Percentiles rank a stretch among this genome's conserved stretches.
phyloP scores from a whole-genome alignment of 2,797 vertebrate genomes.

The Orestias chungarensis region DNA sequence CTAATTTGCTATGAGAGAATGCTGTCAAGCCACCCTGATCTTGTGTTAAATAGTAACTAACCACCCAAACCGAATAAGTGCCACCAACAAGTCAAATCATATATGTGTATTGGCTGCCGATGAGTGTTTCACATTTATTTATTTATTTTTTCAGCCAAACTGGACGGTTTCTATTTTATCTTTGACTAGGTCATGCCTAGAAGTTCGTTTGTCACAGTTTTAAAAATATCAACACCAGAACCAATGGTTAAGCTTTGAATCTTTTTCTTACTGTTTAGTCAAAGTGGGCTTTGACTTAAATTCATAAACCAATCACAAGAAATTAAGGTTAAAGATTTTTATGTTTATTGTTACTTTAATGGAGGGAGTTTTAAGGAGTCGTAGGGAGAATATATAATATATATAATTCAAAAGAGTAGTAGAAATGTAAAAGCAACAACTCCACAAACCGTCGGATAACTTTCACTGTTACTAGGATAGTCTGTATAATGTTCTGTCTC shows the following conservation, averaged over 20 bases:
- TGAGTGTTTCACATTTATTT: too few relatives aligned
- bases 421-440: too few relatives aligned
- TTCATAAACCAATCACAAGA: background rate
- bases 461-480: background rate
- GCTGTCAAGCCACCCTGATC: too few relatives aligned
- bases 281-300: background rate
- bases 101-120: background rate
- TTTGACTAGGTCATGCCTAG: too few relatives aligned
- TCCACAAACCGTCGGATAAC: background rate
- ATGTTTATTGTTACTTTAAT: too few relatives aligned
- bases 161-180: too few relatives aligned
- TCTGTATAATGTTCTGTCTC: background rate
- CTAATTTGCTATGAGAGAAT: too few relatives aligned
- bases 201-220: too few relatives aligned
- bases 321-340: background rate
- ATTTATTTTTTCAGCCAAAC: too few relatives aligned
- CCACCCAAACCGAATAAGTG: background rate
- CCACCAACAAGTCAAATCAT: background rate
- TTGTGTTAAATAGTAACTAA: background rate
- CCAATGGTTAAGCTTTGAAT: background rate
- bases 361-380: background rate
- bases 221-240: too few relatives aligned
- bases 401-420: too few relatives aligned
- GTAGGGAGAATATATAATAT: too few relatives aligned
- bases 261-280: background rate